Base-by-base conservation (phyloP, 1,140 invertebrate genomes). In the Drosophila bifasciata region DNA sequence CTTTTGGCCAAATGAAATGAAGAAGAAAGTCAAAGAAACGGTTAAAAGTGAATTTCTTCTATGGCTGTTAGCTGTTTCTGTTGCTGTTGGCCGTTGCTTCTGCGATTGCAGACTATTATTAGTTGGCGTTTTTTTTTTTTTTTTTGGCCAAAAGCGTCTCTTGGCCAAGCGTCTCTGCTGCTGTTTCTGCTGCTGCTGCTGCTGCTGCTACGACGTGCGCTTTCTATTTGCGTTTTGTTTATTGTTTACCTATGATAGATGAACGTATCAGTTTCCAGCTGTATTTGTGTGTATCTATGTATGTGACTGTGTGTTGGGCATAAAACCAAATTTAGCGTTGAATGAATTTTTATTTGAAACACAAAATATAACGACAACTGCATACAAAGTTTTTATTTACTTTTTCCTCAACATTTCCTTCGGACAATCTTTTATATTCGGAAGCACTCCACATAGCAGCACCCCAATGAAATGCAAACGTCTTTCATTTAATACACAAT, bases 171-270 rank as follows among this genome's bases (percentile, higher is more conserved):
- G 23, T 48, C 41, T 69, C 46, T 50, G 23, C 39, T 46, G 23
- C 40, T 43, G 57, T 46, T 45, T 23, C 44, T 43, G 52, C 46
- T 45, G 32, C 40, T 43, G 52, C 32, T 36, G 32, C 25, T 52
- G 52, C 51, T 56, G 58, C 36, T 23, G 48, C 61, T 51, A 59
- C 70, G 74, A 89, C 77, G 77, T 85, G 77, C 80, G 80, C 85
- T 89, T 89, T 89, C 85, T 89, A 89, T 89, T 89, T 89, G 85
- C 85, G 73, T 89, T 80, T 78, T 85, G 75, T 89, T 72, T 78
- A 89, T 89, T 89, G 85, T 85, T 89, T 84, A 78, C 77, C 85
- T 78, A 76, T 89, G 85, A 89, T 89, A 85, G 79, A 85, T 89
- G 73, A 76, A 68, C 60, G 72, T 79, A 79, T 79, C 75, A 75